Base-by-base conservation (phyloP, 2,797 vertebrate species). In the Acanthornis magna region DNA sequence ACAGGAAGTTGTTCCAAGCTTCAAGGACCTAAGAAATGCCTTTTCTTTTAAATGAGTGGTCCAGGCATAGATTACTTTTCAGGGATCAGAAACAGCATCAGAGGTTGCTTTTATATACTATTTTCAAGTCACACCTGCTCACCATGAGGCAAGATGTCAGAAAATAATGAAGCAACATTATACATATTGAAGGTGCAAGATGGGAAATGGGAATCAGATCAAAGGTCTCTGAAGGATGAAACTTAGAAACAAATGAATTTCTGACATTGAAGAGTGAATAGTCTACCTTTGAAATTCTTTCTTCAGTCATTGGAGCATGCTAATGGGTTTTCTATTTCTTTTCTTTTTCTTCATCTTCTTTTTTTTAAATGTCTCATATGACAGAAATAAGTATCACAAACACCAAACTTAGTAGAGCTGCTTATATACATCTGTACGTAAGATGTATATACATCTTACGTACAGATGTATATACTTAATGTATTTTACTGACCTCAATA, bases 81-180 rank as follows among this genome's bases (percentile, higher is more conserved):
- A 78, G 71, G 42, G 70, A 48, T 87, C 1, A 14, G 81, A 94
- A 97, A 85, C 58, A 66, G 36, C 73, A 94, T 68, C 65, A 91
- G 78, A 97, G 91, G 97, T 97, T 97, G 93, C 86, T 96, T 97
- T 97, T 96, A 92, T 93, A 95, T 76, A 92, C 81, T 94, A 81
- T 96, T 97, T 97, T 96, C 90, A 82, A 96, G 91, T 94, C 96
- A 94, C 88, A 97, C 89, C 92, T 97, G 95, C 91, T 98, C 94
- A 93, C 92, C 51, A 67, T 65, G 90, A 97, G 90, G 82, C 84
- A 97, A 97, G 94, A 96, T 97, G 96, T 97, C 97, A 98, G 89
- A 91, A 97, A 97, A 97, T 97, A 98, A 97, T 95, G 95, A 97
- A 97, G 96, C 92, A 95, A 95, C 88, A 85, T 93, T 96, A 96